Evolutionary conservation across 2,888 invertebrate species (phyloP), one percentile per base, ranked within the genome.

Genomic region (Amphipyra tragopoginis): DNA sequence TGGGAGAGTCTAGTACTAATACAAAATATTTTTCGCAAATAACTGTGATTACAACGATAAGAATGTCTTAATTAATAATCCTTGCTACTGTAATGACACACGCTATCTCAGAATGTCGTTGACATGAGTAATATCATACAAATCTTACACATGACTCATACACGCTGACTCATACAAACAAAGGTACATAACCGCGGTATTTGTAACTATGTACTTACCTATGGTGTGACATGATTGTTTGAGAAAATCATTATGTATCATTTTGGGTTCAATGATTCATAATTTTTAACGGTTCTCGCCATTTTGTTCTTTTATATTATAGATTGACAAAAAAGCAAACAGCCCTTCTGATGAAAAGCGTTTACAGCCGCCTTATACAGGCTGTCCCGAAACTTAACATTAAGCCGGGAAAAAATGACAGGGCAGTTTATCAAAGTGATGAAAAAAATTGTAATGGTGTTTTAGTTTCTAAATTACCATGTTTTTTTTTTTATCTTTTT

Each of bases 41-140:
- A 36, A 36, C 11, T 3, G 36, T 36, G 36, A 36, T 36, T 36
- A 36, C 7, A 36, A 36, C 1, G 39, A 39, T 39, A 44, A 44
- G 21, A 26, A 26, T 44, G 11, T 44, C 6, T 13, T 33, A 47
- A 47, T 39, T 39, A 26, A 9, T 50, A 45, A 14, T 39, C 9
- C 36, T 36, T 5, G n/a, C 49, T 14, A 29, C 34, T 29, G 52
- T 7, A 33, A 66, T 67, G 67, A 72, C 73, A 66, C 67, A 51
- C 47, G 8, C 43, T 21, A 39, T 43, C 21, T 14, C 3, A 14
- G 45, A 55, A 67, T 57, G 66, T 65, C 38, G 11, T 45, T 51
- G 15, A 15, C 29, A 36, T 67, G 73, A 68, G 43, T 72, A 57
- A 65, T 72, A 38, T 67, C 72, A 72, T 65, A 65, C 56, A 71